Evolutionary conservation across 1,140 invertebrate genomes (phyloP).

Genomic region (Tetramorium alpestre): DNA sequence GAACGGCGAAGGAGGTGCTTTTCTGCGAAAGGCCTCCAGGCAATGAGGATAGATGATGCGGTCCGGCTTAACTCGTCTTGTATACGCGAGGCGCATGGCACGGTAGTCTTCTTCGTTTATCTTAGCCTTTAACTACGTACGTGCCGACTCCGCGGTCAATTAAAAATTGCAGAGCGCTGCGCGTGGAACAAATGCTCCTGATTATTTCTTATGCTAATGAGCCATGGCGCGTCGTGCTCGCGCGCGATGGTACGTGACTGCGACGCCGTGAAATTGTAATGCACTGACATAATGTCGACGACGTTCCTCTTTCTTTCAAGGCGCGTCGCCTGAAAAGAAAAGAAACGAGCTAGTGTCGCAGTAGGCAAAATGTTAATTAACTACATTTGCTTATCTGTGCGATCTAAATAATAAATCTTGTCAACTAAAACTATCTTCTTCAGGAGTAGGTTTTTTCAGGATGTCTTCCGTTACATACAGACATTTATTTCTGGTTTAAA

Average conservation of each 20-base stretch:
- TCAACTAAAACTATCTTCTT: not conserved
- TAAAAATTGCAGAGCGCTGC: constrained; percentile 14
- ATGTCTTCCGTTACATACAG: not conserved
- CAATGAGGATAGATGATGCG: constrained; percentile 50
- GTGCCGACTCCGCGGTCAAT: constrained; percentile 37
- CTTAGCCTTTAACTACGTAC: constrained; percentile 5
- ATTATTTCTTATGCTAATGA: constrained; percentile 62
- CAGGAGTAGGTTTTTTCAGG: not conserved
- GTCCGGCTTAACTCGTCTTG: not conserved
- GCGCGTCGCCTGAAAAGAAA: not conserved
- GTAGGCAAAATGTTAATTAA: constrained; percentile 21
- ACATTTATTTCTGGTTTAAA: not conserved
- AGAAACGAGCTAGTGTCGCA: not conserved
- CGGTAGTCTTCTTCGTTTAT: not conserved
- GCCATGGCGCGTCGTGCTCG: not conserved
- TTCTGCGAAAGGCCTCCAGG: not conserved
- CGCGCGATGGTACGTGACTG: constrained; percentile 1
- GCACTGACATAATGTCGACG: not conserved
- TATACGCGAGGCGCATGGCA: not conserved
- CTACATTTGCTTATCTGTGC: not conserved
- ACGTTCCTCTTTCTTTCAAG: not conserved
- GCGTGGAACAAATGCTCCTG: not conserved
- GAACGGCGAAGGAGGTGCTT: not conserved
- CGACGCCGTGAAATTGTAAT: not conserved
- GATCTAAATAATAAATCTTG: constrained; percentile 2